phyloP scores from a whole-genome alignment of 2,113 vertebrate species.

The Calidris pygmaea region DNA sequence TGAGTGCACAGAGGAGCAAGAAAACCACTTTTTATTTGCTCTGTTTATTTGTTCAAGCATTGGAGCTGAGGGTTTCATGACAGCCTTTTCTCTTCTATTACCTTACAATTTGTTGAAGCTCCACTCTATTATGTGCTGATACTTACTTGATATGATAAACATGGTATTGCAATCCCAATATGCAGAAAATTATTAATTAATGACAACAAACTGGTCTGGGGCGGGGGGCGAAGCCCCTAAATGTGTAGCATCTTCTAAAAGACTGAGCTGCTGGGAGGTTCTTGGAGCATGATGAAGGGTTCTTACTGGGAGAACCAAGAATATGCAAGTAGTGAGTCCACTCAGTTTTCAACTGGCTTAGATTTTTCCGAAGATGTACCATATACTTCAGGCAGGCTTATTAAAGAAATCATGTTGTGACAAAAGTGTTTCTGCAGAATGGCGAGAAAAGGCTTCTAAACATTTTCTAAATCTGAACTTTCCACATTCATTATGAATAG shows the following conservation, averaged over 20 bases:
- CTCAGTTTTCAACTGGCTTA: neutral
- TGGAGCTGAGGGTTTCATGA: neutral
- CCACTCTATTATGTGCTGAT: neutral
- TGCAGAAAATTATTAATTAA: neutral
- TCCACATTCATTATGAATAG: neutral
- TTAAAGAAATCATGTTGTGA: neutral
- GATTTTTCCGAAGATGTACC: neutral
- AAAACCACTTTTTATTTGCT: neutral
- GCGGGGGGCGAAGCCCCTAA: too few relatives aligned
- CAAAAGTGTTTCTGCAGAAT: neutral
- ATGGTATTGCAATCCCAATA: neutral
- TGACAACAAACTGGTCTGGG: neutral
- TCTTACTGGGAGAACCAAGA: neutral
- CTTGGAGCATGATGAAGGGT: neutral
- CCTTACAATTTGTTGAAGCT: neutral
- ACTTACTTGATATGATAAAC: neutral
- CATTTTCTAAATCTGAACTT: neutral
- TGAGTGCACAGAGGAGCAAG: conserved; percentile 29
- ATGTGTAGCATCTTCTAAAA: neutral
- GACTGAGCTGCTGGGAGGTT: neutral
- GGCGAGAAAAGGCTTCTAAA: neutral
- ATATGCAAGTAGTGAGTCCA: neutral
- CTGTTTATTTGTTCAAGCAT: conserved; percentile 33
- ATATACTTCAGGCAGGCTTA: neutral
- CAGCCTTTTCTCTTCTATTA: neutral